Evolutionary conservation across 2,888 invertebrate genomes (phyloP).

Genomic region (Epistrophe grossulariae): DNA sequence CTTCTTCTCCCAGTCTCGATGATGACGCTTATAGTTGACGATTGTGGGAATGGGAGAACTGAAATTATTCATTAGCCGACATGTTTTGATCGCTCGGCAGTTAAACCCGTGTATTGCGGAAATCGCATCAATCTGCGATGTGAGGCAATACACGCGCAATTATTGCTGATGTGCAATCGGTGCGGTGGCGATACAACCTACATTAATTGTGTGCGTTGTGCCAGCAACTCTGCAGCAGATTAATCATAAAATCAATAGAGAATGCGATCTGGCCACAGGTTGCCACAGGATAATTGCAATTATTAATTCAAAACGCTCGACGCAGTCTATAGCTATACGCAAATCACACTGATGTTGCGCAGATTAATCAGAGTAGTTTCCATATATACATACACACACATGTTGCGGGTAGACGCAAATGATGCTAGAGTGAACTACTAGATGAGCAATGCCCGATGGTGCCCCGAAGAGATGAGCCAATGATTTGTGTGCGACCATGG

Average conservation of each 20-base stretch:
- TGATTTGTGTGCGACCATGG: conserved; percentile 59
- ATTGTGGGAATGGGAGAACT: conserved; percentile 58
- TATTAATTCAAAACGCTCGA: conserved; percentile 66
- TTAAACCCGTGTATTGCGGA: conserved; percentile 30
- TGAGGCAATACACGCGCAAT: conserved; percentile 34
- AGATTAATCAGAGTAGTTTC: conserved; percentile 67
- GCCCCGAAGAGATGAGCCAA: conserved; percentile 69
- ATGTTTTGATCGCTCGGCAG: conserved; percentile 57
- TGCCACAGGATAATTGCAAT: conserved; percentile 75
- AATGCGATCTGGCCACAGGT: conserved; percentile 65
- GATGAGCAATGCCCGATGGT: conserved; percentile 44
- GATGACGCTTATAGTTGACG: conserved; percentile 23
- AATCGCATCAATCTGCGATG: conserved; percentile 45
- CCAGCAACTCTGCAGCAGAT: conserved; percentile 51
- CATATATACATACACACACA: background rate
- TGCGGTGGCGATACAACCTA: background rate
- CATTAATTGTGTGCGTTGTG: conserved; percentile 23
- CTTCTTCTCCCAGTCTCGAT: background rate
- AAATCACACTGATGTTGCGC: conserved; percentile 52
- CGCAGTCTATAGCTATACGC: conserved; percentile 27
- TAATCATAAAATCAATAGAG: conserved; percentile 71
- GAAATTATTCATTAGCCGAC: conserved; percentile 69
- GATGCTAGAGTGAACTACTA: conserved; percentile 14
- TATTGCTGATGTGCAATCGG: conserved; percentile 10
- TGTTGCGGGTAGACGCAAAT: conserved; percentile 1